phyloP scores from a whole-genome alignment of 1,140 invertebrate species.

The Panagrolaimus sp. region DNA sequence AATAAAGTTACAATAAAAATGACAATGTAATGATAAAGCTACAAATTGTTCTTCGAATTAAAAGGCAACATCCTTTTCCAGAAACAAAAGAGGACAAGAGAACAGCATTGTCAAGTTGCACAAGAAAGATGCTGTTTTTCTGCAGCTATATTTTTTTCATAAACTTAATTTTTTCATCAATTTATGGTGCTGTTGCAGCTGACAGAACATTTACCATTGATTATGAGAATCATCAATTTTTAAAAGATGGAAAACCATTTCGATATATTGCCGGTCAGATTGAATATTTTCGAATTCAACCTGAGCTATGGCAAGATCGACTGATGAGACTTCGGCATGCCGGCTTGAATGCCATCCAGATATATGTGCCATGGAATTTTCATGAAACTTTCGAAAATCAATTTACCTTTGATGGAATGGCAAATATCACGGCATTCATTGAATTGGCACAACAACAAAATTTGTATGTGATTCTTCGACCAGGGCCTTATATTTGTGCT shows the following conservation, averaged over 20 bases:
- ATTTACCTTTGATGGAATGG: slow-evolving; percentile 67
- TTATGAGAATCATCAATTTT: slow-evolving; percentile 70
- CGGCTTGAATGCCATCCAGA: slow-evolving; percentile 81
- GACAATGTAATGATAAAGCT: too few relatives aligned
- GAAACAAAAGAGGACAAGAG: too few relatives aligned
- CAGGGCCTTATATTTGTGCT: slow-evolving; percentile 88
- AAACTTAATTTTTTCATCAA: too few relatives aligned
- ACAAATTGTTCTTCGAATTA: too few relatives aligned
- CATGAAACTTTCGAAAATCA: slow-evolving; percentile 72
- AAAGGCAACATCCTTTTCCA: too few relatives aligned
- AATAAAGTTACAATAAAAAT: too few relatives aligned
- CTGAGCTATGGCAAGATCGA: slow-evolving; percentile 75
- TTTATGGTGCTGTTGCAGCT: background rate
- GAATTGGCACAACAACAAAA: slow-evolving; percentile 72
- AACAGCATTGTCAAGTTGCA: too few relatives aligned
- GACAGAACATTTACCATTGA: slow-evolving; percentile 64
- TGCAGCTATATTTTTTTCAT: too few relatives aligned
- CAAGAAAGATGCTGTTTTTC: too few relatives aligned
- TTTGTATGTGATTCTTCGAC: slow-evolving; percentile 73
- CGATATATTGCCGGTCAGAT: slow-evolving; percentile 79
- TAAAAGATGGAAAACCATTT: slow-evolving; percentile 76
- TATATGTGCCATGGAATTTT: slow-evolving; percentile 85
- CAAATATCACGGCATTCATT: slow-evolving; percentile 65
- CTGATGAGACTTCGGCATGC: slow-evolving; percentile 75
- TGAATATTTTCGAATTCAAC: slow-evolving; percentile 81